Evolutionary conservation across 37 sponge, comb jelly and placozoan genomes (phyloP).

Genomic region (Amphimedon queenslandica): DNA sequence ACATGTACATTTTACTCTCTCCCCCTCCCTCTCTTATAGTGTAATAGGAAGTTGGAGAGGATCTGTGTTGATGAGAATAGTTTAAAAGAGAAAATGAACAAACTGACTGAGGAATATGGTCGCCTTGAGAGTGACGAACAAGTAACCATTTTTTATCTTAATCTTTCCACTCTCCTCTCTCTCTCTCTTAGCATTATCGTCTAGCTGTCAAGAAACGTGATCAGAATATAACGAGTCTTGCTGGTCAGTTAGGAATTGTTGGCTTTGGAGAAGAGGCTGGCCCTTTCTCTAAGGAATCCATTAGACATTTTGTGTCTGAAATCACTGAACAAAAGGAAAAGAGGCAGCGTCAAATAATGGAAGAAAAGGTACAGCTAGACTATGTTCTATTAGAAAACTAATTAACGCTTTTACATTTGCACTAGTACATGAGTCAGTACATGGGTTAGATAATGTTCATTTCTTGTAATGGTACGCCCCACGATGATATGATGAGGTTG

Average conservation of each 20-base stretch:
- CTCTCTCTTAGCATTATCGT: conserved; percentile 29
- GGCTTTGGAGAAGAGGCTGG: background rate
- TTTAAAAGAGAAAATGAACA: conserved; percentile 7
- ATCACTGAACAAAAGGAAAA: background rate
- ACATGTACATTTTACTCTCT: too few relatives aligned
- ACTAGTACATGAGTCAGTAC: too few relatives aligned
- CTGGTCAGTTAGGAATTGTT: too few relatives aligned
- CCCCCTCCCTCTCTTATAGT: conserved; percentile 11
- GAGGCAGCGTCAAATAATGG: conserved; percentile 16
- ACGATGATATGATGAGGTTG: too few relatives aligned
- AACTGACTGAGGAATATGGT: conserved; percentile 32
- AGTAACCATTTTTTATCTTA: conserved; percentile 2
- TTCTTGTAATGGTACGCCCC: too few relatives aligned
- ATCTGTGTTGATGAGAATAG: conserved; percentile 2
- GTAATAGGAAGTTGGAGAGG: conserved; percentile 20
- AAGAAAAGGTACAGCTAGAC: conserved; percentile 43
- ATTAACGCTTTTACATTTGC: too few relatives aligned
- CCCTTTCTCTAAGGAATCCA: conserved; percentile 3
- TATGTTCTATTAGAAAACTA: too few relatives aligned
- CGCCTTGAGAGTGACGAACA: conserved; percentile 23
- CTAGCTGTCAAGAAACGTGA: conserved; percentile 25
- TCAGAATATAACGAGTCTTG: conserved; percentile 13
- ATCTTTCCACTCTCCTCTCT: background rate
- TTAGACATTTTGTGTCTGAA: conserved; percentile 22
- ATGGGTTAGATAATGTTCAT: too few relatives aligned